phyloP scores from a whole-genome alignment of 2,888 invertebrate genomes.

The Melanostoma mellinum region DNA sequence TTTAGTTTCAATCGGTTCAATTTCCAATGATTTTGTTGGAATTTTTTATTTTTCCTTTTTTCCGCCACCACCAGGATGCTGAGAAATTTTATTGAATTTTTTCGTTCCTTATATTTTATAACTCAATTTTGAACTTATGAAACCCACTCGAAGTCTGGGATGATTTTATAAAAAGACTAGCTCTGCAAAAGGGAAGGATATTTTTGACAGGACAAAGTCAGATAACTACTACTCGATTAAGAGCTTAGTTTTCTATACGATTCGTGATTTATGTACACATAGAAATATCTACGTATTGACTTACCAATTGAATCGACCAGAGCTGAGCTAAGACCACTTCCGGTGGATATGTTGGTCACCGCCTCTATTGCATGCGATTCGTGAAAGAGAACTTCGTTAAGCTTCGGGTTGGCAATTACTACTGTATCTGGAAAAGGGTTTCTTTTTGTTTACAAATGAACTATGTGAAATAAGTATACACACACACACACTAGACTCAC shows the following conservation, averaged over 20 bases:
- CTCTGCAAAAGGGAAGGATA: slow-evolving; percentile 2
- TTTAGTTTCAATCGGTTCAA: slow-evolving; percentile 73
- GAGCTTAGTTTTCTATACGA: slow-evolving; percentile 32
- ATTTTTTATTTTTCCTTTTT: slow-evolving; percentile 16
- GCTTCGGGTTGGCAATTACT: slow-evolving; percentile 52
- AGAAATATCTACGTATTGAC: slow-evolving; percentile 19
- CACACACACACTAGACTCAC: slow-evolving; percentile 32
- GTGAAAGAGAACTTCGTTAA: slow-evolving; percentile 56
- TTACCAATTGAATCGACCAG: slow-evolving; percentile 55
- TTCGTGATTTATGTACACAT: slow-evolving; percentile 22
- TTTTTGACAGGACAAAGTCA: slow-evolving; percentile 28
- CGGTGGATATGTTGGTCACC: slow-evolving; percentile 26
- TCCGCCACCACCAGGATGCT: slow-evolving; percentile 47
- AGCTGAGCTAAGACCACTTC: slow-evolving; percentile 58
- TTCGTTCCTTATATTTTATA: slow-evolving; percentile 25
- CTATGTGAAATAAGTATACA: neutral
- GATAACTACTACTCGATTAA: slow-evolving; percentile 48
- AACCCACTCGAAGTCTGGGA: slow-evolving; percentile 14
- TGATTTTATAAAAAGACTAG: neutral
- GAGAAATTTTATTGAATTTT: slow-evolving; percentile 66
- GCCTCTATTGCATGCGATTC: slow-evolving; percentile 32
- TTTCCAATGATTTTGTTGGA: slow-evolving; percentile 62
- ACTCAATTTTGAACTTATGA: slow-evolving; percentile 61
- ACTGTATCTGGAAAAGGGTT: slow-evolving; percentile 42
- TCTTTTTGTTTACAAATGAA: slow-evolving; percentile 11